These are phyloP conservation scores for Sympetrum striolatum DNA, from an alignment of 2,888 invertebrate genomes.

Conservation along the genomic window DNA sequence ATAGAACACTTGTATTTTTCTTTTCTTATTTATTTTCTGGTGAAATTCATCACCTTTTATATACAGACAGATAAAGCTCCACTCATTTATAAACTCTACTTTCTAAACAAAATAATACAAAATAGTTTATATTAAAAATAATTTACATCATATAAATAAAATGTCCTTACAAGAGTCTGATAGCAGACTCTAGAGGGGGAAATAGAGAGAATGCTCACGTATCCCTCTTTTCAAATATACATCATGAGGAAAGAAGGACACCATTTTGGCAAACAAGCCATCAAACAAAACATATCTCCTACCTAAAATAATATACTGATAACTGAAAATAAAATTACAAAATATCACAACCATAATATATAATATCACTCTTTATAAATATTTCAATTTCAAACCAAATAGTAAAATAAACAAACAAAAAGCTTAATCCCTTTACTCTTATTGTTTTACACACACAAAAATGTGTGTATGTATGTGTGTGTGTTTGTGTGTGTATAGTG, in stretches of 20 bases:
- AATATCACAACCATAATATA: slow-evolving; percentile 40
- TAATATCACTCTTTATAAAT: slow-evolving; percentile 16
- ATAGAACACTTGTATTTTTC: slow-evolving; percentile 49
- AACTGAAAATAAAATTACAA: slow-evolving; percentile 44
- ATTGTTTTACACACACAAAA: not conserved
- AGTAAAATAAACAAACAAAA: slow-evolving; percentile 31
- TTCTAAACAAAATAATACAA: slow-evolving; percentile 39
- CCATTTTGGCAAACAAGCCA: slow-evolving; percentile 44
- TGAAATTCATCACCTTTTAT: slow-evolving; percentile 46
- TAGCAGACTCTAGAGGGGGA: not conserved
- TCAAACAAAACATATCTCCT: slow-evolving; percentile 43
- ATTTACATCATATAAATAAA: slow-evolving; percentile 43
- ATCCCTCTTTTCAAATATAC: slow-evolving; percentile 47
- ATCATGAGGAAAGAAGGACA: slow-evolving; percentile 50
- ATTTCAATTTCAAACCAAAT: slow-evolving; percentile 25
- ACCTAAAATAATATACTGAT: slow-evolving; percentile 44
- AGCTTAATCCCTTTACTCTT: not conserved
- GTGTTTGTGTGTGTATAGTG: too few species aligned
- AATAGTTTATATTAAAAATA: slow-evolving; percentile 41
- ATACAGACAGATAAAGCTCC: slow-evolving; percentile 32
- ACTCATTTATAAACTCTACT: slow-evolving; percentile 13
- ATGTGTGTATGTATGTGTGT: too few species aligned
- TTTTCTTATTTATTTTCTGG: slow-evolving; percentile 50
- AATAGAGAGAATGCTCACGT: slow-evolving; percentile 44
- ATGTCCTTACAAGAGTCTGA: slow-evolving; percentile 8